phyloP scores from a whole-genome alignment of 2,797 vertebrate species.

The Pangasius djambal region DNA sequence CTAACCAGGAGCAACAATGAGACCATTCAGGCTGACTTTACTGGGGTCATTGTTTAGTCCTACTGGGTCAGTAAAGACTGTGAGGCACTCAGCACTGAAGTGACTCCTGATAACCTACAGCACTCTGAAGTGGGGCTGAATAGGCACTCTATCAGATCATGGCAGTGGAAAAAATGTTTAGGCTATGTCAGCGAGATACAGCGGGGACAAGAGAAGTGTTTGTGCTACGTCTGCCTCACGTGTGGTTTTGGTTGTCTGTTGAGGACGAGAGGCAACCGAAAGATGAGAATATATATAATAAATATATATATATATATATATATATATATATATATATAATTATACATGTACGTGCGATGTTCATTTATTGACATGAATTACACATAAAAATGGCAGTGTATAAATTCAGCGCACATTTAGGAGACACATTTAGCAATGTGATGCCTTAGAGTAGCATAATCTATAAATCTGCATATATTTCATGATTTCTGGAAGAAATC shows the following conservation, averaged over 20 bases:
- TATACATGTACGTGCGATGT: neutral
- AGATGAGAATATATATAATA: neutral
- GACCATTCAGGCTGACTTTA: slow-evolving; percentile 36
- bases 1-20: slow-evolving; percentile 24
- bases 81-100: slow-evolving; percentile 25
- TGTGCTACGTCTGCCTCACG: slow-evolving; percentile 27
- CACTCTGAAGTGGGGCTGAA: slow-evolving; percentile 37
- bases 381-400: neutral
- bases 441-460: neutral
- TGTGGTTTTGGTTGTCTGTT: slow-evolving; percentile 14
- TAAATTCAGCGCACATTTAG: neutral
- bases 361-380: neutral
- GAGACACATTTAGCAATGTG: neutral
- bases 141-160: slow-evolving; percentile 14
- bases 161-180: slow-evolving; percentile 25
- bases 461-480: neutral
- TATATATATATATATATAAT: neutral
- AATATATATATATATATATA: neutral
- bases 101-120: slow-evolving; percentile 38
- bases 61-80: slow-evolving; percentile 31
- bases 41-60: slow-evolving; percentile 34
- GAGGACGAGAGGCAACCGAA: neutral
- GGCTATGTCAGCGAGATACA: slow-evolving; percentile 8
- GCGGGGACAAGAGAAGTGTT: slow-evolving; percentile 11
- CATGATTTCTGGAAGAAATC: neutral